Base-by-base conservation (phyloP, 1,140 invertebrate species). In the Drosophila nikananu region DNA sequence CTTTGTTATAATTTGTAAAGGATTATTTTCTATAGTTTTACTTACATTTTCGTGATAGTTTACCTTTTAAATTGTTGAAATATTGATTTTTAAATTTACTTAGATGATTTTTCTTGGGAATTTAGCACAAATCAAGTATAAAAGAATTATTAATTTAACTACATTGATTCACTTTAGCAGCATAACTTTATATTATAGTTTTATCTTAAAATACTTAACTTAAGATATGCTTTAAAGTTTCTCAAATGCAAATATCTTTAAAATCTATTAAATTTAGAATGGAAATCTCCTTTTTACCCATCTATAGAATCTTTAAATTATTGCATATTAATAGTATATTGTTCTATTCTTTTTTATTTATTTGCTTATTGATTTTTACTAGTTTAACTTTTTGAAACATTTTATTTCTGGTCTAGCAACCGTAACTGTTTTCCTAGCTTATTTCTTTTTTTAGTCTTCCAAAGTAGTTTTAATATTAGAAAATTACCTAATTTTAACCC, bases 401-500 rank as follows among this genome's bases (percentile, higher is more conserved):
- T 5, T 7, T 2, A 5, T 9, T 41, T 58, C 27, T 21, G 13
- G 6, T 6, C 7, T 15, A 15, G 21, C 13, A 58, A 41, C 8
- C 13, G 9, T 27, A 15, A 5, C 39, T 15, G 25, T 5, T 7
- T 21, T 54, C 2, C 4, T 15, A n/a, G n/a, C n/a, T n/a, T n/a
- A n/a, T n/a, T n/a, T n/a, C n/a, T n/a, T 19, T 25, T 10, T 35
- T 3, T 65, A 12, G 9, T 35, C 30, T 30, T 42, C 2, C 27
- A 25, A 32, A 44, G 39, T 62, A 65, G 57, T 25, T 46, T 46
- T 46, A 1, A 46, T 46, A 46, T 46, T 46, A 21, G 2, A 46
- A 46, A 46, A 8, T 3, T 7, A 23, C 9, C 1, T 60, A 12
- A 19, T 9, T 44, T 44, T 12, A 42, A 42, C 9, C 9, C 17